Evolutionary conservation across 2,113 vertebrate species (phyloP).

Genomic region (Ptilonorhynchus violaceus): DNA sequence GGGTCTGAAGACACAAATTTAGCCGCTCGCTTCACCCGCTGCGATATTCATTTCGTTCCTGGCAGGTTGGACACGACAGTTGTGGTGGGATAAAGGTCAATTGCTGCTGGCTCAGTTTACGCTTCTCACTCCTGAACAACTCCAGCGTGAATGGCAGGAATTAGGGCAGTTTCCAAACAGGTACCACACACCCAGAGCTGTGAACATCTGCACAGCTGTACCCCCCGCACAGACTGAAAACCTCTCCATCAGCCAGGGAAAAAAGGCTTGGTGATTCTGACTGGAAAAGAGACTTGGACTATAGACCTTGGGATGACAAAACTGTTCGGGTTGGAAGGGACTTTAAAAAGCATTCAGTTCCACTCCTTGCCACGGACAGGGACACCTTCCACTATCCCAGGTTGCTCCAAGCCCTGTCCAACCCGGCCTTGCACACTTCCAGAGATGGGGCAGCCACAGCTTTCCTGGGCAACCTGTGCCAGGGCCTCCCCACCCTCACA

Average conservation of each 20-base stretch:
- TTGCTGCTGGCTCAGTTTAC: slow-evolving; percentile 24
- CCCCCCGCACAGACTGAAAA: accelerated
- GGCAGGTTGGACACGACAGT: slow-evolving; percentile 22
- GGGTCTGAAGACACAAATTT: slow-evolving; percentile 81
- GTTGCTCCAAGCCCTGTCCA: neutral
- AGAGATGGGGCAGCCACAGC: neutral
- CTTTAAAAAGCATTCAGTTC: neutral
- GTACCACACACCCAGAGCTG: too few relatives aligned
- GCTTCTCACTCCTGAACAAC: neutral
- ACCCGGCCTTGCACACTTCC: neutral
- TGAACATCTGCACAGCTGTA: neutral
- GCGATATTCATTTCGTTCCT: slow-evolving; percentile 72
- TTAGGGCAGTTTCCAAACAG: accelerated
- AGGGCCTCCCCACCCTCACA: neutral
- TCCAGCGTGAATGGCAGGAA: accelerated
- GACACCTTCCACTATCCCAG: neutral
- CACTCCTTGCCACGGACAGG: neutral
- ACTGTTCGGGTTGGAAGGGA: neutral
- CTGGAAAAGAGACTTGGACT: accelerated
- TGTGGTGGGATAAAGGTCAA: slow-evolving; percentile 36
- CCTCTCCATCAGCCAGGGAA: too few relatives aligned
- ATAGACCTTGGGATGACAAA: neutral
- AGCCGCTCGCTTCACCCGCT: slow-evolving; percentile 71
- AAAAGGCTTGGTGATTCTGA: neutral
- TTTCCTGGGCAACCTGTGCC: neutral